phyloP scores from a whole-genome alignment of 2,797 vertebrate genomes.

The Allobates femoralis region DNA sequence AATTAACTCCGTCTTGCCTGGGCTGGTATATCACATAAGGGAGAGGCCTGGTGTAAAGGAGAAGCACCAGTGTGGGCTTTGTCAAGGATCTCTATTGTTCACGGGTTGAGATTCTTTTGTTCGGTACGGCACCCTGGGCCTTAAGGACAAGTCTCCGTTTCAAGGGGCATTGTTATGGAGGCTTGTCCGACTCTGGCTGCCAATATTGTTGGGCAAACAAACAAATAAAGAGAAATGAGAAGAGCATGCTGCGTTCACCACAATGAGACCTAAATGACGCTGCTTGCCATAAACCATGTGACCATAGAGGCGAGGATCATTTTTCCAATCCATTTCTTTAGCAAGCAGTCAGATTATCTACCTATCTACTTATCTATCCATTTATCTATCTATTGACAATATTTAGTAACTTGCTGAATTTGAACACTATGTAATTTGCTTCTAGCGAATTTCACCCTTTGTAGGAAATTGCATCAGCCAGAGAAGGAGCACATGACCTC shows the following conservation, averaged over 20 bases:
- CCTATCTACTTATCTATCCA: no score
- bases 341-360: no score
- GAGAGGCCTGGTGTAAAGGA: constrained; percentile 11
- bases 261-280: not conserved
- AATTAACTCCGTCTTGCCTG: constrained; percentile 82
- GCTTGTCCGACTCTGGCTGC: not conserved
- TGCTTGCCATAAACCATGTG: not conserved
- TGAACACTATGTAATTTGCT: no score
- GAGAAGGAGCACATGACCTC: no score
- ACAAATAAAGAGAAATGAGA: not conserved
- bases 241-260: not conserved
- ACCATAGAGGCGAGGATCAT: not conserved
- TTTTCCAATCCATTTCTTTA: not conserved
- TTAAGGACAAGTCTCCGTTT: not conserved
- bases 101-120: constrained; percentile 40
- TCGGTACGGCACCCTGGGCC: constrained; percentile 2
- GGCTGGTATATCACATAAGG: constrained; percentile 35
- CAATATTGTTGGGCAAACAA: constrained; percentile 9
- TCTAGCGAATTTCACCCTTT: no score
- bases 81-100: constrained; percentile 48
- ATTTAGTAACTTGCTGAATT: no score
- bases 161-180: not conserved
- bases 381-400: no score
- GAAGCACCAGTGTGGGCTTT: constrained; percentile 12
- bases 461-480: no score